These are phyloP conservation scores for Morone chrysops DNA, from an alignment of 2,113 vertebrate genomes.

Conservation along the genomic window DNA sequence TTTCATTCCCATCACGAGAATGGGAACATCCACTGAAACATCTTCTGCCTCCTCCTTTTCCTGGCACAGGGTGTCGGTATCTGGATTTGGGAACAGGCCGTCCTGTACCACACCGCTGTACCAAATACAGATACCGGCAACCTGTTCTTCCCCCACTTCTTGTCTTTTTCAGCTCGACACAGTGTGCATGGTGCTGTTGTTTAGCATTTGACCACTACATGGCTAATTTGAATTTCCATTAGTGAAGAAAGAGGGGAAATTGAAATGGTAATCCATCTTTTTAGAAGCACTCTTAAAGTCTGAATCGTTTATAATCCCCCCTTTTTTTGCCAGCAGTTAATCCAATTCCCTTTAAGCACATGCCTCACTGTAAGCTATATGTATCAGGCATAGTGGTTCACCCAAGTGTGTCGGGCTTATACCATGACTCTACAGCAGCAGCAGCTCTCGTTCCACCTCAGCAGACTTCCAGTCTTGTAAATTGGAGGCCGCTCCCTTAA, in stretches of 20 bases:
- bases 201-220: slow-evolving; percentile 5
- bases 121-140: slow-evolving; percentile 47
- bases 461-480: slow-evolving; percentile 53
- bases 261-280: slow-evolving; percentile 71
- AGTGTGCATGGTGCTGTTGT: slow-evolving; percentile 9
- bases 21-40: slow-evolving; percentile 3
- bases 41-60: slow-evolving; percentile 18
- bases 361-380: slow-evolving; percentile 63
- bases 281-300: slow-evolving; percentile 68
- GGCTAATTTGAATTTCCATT: slow-evolving; percentile 51
- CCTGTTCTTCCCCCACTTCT: background rate
- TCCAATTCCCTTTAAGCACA: slow-evolving; percentile 73
- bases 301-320: slow-evolving; percentile 70
- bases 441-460: slow-evolving; percentile 48
- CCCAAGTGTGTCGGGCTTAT: slow-evolving; percentile 70
- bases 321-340: slow-evolving; percentile 68
- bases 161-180: slow-evolving; percentile 8
- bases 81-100: background rate
- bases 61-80: background rate
- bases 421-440: slow-evolving; percentile 48
- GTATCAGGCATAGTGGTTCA: slow-evolving; percentile 64
- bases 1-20: background rate
- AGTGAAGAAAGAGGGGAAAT: slow-evolving; percentile 51
- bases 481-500: slow-evolving; percentile 43
- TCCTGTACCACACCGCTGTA: slow-evolving; percentile 32